Base-by-base conservation (phyloP, 2,113 vertebrate species). In the Nesoenas mayeri region DNA sequence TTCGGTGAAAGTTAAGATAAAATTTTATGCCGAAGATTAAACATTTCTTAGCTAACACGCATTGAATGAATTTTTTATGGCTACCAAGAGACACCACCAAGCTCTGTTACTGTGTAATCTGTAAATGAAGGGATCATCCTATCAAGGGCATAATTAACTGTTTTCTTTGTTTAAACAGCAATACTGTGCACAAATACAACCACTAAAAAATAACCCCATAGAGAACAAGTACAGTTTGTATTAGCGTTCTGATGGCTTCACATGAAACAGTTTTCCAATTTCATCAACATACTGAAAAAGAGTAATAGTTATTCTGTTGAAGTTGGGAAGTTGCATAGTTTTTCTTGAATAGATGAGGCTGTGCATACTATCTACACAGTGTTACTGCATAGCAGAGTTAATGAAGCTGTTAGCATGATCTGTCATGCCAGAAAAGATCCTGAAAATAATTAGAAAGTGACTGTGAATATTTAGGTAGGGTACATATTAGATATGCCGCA, bases 321-420 rank as follows among this genome's bases (percentile, higher is more conserved):
- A 89, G 22, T 2, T 66, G 44, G 31, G 42, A 91, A 90, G 18
- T 10, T 80, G 64, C 54, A 24, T 5, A 18, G n/a, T 11, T 88
- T 89, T 95, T 56, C 60, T 44, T 65, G 42, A 51, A 31, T 64
- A 25, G 73, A 48, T 91, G 16, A 73, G 15, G 28, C 58, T 73
- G 38, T 66, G 66, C 47, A 32, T 58, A 6, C 47, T 77, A 15
- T 67, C 57, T 38, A 8, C 74, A 10, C 40, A 69, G 54, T 48
- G 47, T 9, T 54, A 66, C 66, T 77, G 51, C 57, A 24, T 7
- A 86, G 74, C 54, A 70, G 87, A 89, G 67, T 60, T 95, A 96
- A 96, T 94, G 93, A 94, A 90, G 93, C 91, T 91, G 64, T 95
- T 93, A 94, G 60, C 83, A 83, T 92, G 88, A 71, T 83, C 88